A percentile compares a stretch with the other conserved stretches of the same genome.
Evolutionary conservation across 1,140 invertebrate genomes (phyloP).

Genomic region (Lerema accius): DNA sequence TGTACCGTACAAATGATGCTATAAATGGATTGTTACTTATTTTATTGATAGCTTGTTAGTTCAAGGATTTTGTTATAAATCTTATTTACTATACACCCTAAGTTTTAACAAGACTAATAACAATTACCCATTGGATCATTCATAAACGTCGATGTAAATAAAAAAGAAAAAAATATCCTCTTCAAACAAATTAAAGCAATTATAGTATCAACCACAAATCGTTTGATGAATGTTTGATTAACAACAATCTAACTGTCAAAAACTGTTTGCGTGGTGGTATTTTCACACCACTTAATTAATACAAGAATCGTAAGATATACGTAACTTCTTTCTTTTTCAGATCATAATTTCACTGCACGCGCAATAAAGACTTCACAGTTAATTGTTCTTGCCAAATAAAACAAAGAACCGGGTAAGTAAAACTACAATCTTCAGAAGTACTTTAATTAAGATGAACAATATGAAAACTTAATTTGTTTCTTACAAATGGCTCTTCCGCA

Average conservation of each 20-base stretch:
- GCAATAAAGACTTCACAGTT: slow-evolving; percentile 34
- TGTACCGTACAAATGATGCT: slow-evolving; percentile 5
- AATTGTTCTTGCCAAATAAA: slow-evolving; percentile 34
- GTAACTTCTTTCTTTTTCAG: slow-evolving; percentile 9
- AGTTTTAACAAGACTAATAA: too few relatives aligned
- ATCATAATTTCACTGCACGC: slow-evolving; percentile 23
- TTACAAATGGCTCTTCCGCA: slow-evolving; percentile 36
- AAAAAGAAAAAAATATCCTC: too few relatives aligned
- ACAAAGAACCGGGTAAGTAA: slow-evolving; percentile 27
- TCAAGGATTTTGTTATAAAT: background rate
- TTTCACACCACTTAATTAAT: slow-evolving; percentile 46
- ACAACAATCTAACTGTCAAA: slow-evolving; percentile 49
- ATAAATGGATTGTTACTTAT: background rate
- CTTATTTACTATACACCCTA: too few relatives aligned
- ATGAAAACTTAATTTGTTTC: slow-evolving; percentile 33
- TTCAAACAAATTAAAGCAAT: background rate
- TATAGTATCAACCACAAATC: slow-evolving; percentile 25
- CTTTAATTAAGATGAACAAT: slow-evolving; percentile 45
- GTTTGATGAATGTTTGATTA: slow-evolving; percentile 30
- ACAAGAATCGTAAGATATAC: slow-evolving; percentile 9
- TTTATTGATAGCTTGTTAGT: background rate
- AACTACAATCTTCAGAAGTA: slow-evolving; percentile 39
- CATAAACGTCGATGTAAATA: too few relatives aligned
- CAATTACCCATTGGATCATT: too few relatives aligned
- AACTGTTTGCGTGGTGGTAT: slow-evolving; percentile 44